Evolutionary conservation across 1,140 invertebrate genomes (phyloP).

Genomic region (Microplitis mediator): DNA sequence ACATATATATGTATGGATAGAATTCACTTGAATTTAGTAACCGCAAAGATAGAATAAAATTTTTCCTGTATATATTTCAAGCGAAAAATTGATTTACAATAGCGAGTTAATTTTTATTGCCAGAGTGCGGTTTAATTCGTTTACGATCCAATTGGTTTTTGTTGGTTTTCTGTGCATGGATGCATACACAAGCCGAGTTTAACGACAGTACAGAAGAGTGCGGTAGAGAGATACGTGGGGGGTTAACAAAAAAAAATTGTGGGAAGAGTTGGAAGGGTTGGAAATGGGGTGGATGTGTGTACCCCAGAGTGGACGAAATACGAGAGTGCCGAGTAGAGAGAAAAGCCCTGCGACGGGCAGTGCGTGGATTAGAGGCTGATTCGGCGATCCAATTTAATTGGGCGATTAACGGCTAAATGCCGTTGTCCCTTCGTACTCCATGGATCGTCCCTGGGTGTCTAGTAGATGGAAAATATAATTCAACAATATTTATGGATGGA

Average conservation of each 20-base stretch:
- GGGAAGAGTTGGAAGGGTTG: too few species aligned
- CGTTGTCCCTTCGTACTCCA: conserved; percentile 29
- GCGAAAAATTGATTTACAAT: conserved; percentile 35
- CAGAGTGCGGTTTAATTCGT: conserved; percentile 1
- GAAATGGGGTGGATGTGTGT: too few species aligned
- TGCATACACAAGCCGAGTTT: not conserved
- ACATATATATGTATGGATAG: conserved; percentile 1
- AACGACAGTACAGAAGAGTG: not conserved
- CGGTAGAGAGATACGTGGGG: not conserved
- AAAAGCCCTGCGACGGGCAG: conserved; percentile 13
- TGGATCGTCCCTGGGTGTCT: conserved; percentile 9
- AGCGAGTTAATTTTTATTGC: conserved; percentile 28
- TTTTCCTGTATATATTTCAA: conserved; percentile 23
- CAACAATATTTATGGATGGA: conserved; percentile 21
- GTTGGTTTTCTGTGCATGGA: conserved; percentile 14
- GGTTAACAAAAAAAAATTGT: not conserved
- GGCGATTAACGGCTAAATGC: conserved; percentile 62
- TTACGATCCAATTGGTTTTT: conserved; percentile 16
- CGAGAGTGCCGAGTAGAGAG: not conserved
- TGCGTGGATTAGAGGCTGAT: conserved; percentile 56
- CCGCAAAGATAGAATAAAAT: conserved; percentile 2
- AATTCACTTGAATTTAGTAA: not conserved
- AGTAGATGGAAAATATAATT: conserved; percentile 17
- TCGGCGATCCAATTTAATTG: conserved; percentile 61
- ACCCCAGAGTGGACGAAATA: too few species aligned